Evolutionary conservation across 2,888 invertebrate genomes (phyloP), one percentile per base, ranked within the genome.

Genomic region (Pelosia muscerda): DNA sequence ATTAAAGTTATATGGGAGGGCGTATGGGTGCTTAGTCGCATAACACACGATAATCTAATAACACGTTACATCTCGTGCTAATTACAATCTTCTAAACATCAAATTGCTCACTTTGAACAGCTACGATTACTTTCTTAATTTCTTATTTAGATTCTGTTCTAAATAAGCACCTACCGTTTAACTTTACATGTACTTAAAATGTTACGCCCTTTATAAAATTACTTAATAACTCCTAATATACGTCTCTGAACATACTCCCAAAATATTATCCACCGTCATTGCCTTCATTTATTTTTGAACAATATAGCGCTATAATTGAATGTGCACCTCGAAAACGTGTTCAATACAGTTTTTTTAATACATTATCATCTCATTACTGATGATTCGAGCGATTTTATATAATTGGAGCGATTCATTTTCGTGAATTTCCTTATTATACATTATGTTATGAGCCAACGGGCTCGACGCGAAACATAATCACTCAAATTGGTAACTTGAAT

Each of bases 401-500:
- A 87, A 89, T 83, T 78, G 73, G 76, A 75, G 78, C 81, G 82
- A 79, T 81, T 84, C 72, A 86, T 90, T 89, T 90, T 86, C 81
- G 81, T 69, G 81, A 89, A 88, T 87, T 89, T 88, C 84, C 87
- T 90, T 87, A 91, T 90, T 90, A 90, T 85, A 23, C 49, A 49
- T 23, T 26, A 88, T 87, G 89, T 88, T 88, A 86, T 73, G 83
- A 83, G 83, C 80, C 82, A 86, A 88, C 85, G 85, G 83, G 84
- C 80, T 83, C 82, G 78, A 81, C 73, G 28, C 28, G 85, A 79
- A 82, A 83, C 79, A 84, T 92, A 90, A 92, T 92, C 88, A 90
- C 85, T 91, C 86, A 91, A 92, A 93, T 93, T 92, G 88, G 89
- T 91, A 90, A 90, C 86, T 86, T 84, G 91, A 89, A 89, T 88